phyloP scores from a whole-genome alignment of 2,888 invertebrate species.

The Melolontha melolontha region DNA sequence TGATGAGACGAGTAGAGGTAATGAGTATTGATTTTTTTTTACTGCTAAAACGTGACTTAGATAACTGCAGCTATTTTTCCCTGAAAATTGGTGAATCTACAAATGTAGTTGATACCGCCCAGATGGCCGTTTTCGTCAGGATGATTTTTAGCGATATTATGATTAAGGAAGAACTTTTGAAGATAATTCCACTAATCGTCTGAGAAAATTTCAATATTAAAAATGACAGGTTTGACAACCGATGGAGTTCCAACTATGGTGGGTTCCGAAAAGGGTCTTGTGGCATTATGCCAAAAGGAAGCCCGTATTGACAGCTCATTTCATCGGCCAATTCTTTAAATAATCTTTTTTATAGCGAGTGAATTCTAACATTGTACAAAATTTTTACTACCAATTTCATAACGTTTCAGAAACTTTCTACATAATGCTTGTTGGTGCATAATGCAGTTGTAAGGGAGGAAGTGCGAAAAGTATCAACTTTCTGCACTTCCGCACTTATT shows the following conservation, averaged over 20 bases:
- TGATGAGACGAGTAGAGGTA: slow-evolving; percentile 48
- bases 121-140: slow-evolving; percentile 45
- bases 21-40: slow-evolving; percentile 27
- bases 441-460: too few relatives aligned
- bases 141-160: slow-evolving; percentile 48
- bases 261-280: slow-evolving; percentile 45
- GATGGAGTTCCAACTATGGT: slow-evolving; percentile 48
- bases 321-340: too few relatives aligned
- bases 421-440: too few relatives aligned
- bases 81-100: slow-evolving; percentile 47
- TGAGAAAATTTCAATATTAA: slow-evolving; percentile 44
- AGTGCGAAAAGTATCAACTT: too few relatives aligned
- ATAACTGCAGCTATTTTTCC: slow-evolving; percentile 48
- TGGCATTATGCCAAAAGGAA: slow-evolving; percentile 46
- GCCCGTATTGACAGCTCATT: too few relatives aligned
- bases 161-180: slow-evolving; percentile 47
- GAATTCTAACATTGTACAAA: too few relatives aligned
- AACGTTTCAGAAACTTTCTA: too few relatives aligned
- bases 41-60: slow-evolving; percentile 44
- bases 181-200: slow-evolving; percentile 44
- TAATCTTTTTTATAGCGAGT: too few relatives aligned
- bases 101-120: slow-evolving; percentile 44
- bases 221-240: slow-evolving; percentile 49
- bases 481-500: too few relatives aligned
- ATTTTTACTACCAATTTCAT: too few relatives aligned